These are phyloP conservation scores for Palythoa caribaeorum DNA, from an alignment of 92 coral and sea anemone genomes.

Conservation along the genomic window DNA sequence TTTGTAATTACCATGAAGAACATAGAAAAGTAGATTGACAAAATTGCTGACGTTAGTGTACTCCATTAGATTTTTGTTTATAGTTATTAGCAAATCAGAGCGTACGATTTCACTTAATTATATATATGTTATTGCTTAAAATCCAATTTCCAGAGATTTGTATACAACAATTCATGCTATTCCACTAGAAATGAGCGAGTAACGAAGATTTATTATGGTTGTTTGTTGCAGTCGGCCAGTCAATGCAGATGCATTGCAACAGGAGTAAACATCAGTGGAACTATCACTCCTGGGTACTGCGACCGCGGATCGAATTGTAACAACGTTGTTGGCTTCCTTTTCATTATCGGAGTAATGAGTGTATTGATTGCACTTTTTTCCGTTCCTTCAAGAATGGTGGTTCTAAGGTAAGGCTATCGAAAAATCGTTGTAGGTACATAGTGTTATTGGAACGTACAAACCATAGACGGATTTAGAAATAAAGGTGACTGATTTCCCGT, in stretches of 20 bases:
- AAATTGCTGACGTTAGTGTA: too few species aligned
- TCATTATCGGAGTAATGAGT: constrained; percentile 28
- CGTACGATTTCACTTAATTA: too few species aligned
- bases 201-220: neutral
- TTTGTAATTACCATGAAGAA: too few species aligned
- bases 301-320: constrained; percentile 24
- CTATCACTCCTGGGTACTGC: constrained; percentile 9
- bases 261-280: neutral
- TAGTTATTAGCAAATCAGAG: too few species aligned
- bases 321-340: constrained; percentile 15
- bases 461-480: too few species aligned
- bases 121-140: too few species aligned
- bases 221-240: neutral
- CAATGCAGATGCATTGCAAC: constrained; percentile 15
- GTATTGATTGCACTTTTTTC: constrained; percentile 15
- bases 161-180: neutral
- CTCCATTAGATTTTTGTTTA: neutral
- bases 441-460: too few species aligned
- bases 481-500: too few species aligned
- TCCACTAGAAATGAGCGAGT: neutral
- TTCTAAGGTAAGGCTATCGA: neutral
- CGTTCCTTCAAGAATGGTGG: constrained; percentile 35
- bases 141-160: too few species aligned
- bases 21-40: too few species aligned
- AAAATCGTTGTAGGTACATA: too few species aligned